Evolutionary conservation across 2,113 vertebrate genomes (phyloP), one percentile per base, ranked within the genome.

Genomic region (Gobius niger): DNA sequence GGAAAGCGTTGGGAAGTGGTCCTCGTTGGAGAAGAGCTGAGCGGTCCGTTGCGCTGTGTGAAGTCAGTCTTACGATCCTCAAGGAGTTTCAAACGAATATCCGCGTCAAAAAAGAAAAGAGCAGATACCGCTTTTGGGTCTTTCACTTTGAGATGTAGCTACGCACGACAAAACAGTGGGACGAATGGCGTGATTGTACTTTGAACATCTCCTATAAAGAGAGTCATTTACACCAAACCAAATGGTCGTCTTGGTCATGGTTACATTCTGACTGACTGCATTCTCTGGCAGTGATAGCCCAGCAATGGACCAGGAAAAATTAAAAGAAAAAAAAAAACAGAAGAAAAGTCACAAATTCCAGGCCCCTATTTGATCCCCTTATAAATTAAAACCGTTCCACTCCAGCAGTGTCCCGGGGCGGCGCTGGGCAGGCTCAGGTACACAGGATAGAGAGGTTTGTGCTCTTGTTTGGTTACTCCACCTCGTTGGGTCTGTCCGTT

Each of bases 391-490:
- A 54, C 12, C 47, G 62, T 12, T 24, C 73, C 78, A 13, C 40
- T 67, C 59, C 61, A 62, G 15, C 67, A n/a, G 41, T 4, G 40
- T 60, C 57, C 34, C 10, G 57, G 57, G 40, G 40, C 41, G 44
- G 47, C 61, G 72, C 82, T 60, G 76, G 67, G 54, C 19, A 78
- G 81, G 84, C 83, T 85, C 82, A 87, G 87, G 76, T 73, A 0
- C 53, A 82, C 88, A 86, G 88, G 81, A 74, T 80, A 54, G 60
- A 74, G 24, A 75, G 69, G 72, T 77, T 68, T 51, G 67, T 16
- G 68, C 70, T 69, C 40, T 60, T 8, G 63, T 53, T 65, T 54
- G 61, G 0, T 76, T 89, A 92, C 87, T 93, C 90, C 81, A 92
- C 86, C 13, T 90, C 82, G 49, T 90, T 90, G 73, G 87, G 85